phyloP scores from a whole-genome alignment of 30 jellyfish, hydroid and myxozoan genomes.

The Hydractinia symbiolongicarpus region DNA sequence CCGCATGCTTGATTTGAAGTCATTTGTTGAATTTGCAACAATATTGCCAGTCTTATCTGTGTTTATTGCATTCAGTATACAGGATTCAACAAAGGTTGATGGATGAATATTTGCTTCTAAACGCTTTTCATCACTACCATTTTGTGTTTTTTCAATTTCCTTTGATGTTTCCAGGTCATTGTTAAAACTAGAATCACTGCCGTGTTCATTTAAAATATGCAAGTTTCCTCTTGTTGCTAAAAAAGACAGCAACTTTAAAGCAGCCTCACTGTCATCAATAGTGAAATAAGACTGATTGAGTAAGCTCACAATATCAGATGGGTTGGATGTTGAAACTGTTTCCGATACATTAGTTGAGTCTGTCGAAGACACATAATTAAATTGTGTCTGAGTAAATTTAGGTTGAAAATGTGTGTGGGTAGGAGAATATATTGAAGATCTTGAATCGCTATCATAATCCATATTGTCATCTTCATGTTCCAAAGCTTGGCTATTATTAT shows the following conservation, averaged over 20 bases:
- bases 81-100: no score
- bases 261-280: conserved; percentile 35
- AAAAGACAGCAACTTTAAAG: conserved; percentile 28
- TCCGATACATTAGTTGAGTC: conserved; percentile 12
- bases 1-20: neutral
- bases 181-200: neutral
- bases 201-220: conserved; percentile 8
- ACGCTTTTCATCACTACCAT: no score
- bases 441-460: neutral
- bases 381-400: neutral
- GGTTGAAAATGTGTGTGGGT: neutral
- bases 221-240: conserved; percentile 35
- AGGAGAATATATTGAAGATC: neutral
- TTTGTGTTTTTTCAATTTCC: no score
- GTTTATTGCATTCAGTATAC: no score
- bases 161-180: no score
- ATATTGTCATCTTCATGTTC: neutral
- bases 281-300: conserved; percentile 26
- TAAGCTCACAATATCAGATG: conserved; percentile 26
- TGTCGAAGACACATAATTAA: neutral
- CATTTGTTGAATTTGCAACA: no score
- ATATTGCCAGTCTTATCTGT: no score
- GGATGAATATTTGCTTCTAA: no score
- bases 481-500: neutral
- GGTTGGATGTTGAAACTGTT: conserved; percentile 16